phyloP scores from a whole-genome alignment of 1,140 invertebrate species.

The Belonocnema kinseyi region DNA sequence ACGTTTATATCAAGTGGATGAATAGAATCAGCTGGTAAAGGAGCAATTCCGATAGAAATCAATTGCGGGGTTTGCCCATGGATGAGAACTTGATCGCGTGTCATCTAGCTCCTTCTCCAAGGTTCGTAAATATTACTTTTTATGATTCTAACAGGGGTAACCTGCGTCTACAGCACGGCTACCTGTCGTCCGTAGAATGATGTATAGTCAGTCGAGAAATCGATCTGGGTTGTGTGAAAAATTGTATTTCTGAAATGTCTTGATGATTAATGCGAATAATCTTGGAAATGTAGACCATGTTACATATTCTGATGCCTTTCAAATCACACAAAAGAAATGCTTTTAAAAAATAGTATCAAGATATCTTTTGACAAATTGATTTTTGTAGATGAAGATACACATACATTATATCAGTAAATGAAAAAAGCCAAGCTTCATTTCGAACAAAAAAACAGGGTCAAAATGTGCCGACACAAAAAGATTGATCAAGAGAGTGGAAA shows the following conservation, averaged over 20 bases:
- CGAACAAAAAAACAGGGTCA: too few species aligned
- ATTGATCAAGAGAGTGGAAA: too few species aligned
- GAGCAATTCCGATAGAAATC: background rate
- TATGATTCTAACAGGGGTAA: background rate
- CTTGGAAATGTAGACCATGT: background rate
- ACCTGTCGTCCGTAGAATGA: background rate
- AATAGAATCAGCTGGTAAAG: background rate
- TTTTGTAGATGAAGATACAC: too few species aligned
- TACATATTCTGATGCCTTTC: background rate
- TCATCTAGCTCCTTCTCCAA: background rate
- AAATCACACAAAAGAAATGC: background rate
- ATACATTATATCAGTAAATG: too few species aligned
- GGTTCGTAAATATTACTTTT: conserved; percentile 2
- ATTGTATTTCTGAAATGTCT: background rate
- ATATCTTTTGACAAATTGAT: too few species aligned
- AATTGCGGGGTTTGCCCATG: background rate
- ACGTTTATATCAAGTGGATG: background rate
- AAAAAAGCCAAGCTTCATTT: too few species aligned
- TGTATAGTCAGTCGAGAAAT: background rate
- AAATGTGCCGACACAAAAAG: too few species aligned
- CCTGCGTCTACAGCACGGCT: background rate
- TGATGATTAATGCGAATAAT: background rate
- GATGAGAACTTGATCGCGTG: background rate
- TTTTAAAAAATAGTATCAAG: too few species aligned
- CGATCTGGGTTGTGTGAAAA: background rate